Evolutionary conservation across 1,140 invertebrate species (phyloP), one percentile per base, ranked within the genome.

Genomic region (Neodiprion lecontei): DNA sequence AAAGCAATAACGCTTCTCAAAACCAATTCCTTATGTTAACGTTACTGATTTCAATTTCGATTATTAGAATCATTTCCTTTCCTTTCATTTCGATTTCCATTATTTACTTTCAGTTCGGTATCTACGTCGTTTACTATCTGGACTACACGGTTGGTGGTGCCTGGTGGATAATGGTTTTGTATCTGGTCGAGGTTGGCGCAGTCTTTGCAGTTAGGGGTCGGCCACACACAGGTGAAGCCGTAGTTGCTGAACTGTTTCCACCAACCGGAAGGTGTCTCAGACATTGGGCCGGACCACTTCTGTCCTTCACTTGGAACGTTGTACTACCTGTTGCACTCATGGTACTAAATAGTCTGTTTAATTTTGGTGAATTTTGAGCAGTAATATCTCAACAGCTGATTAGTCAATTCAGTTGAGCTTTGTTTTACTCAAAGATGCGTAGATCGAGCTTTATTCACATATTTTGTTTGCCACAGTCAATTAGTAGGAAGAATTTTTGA

Each of bases 231-330:
- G 94, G 95, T 0, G 95, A 97, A 81, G 92, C 92, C 40, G 90
- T 97, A 66, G 95, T 96, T 1, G 91, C 91, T 7, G 92, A 94
- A 77, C 85, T 96, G 65, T 89, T 90, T 72, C 86, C 89, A 40
- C 89, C 90, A 10, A 90, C 90, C 0, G 86, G 88, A 73, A 85
- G 87, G 53, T 91, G 88, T 75, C 78, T 92, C 12, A 85, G 88
- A 47, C 87, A 88, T 68, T 91, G 93, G 89, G 91, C 91, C 9
- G 93, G 94, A 9, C 91, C 92, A 4, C 86, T 96, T 40, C 86
- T 97, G 5, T 94, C 95, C n/a, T 95, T 97, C 81, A 93, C 92
- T 1, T 97, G 96, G 96, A 97, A 95, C 84, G 94, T 97, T 7
- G 88, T 96, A 70, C 83, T 96, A 74, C 95, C 96, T 4, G 93